Percentiles rank a stretch among this genome's conserved stretches.
Conservation (phyloP, 1,140 invertebrate genomes). For the Scaptodrosophila lebanonensis region DNA sequence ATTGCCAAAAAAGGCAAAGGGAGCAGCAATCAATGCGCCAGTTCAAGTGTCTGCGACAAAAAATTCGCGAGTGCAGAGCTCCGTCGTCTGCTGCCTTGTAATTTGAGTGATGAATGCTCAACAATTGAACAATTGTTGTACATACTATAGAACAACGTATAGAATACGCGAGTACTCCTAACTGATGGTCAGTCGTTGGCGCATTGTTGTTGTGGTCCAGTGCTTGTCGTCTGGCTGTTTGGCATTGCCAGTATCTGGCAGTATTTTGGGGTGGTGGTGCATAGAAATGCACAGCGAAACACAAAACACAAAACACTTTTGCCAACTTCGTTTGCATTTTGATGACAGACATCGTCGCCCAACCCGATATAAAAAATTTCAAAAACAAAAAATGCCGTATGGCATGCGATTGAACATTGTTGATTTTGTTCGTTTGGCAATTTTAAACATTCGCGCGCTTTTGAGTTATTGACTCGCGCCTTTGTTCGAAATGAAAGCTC, state of each 20-base stretch:
- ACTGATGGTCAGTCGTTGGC: slow-evolving; percentile 61
- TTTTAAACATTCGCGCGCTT: slow-evolving; percentile 11
- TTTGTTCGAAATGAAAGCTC: slow-evolving; percentile 10
- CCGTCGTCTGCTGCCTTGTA: slow-evolving; percentile 51
- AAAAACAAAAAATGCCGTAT: slow-evolving; percentile 56
- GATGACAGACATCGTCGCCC: slow-evolving; percentile 56
- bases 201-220: slow-evolving; percentile 43
- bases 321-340: slow-evolving; percentile 71
- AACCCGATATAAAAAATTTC: slow-evolving; percentile 22
- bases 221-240: slow-evolving; percentile 32
- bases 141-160: not conserved
- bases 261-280: slow-evolving; percentile 29
- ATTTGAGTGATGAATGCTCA: slow-evolving; percentile 65
- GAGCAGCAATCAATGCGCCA: slow-evolving; percentile 34
- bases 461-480: slow-evolving; percentile 46
- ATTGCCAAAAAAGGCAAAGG: not conserved
- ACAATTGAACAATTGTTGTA: slow-evolving; percentile 54
- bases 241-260: slow-evolving; percentile 32
- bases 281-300: slow-evolving; percentile 22
- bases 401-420: slow-evolving; percentile 69
- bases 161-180: slow-evolving; percentile 25
- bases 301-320: slow-evolving; percentile 58
- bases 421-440: slow-evolving; percentile 50
- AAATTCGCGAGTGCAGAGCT: slow-evolving; percentile 40
- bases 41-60: slow-evolving; percentile 62